Conservation (phyloP, 2,797 vertebrate genomes). For the Chrosomus eos region DNA sequence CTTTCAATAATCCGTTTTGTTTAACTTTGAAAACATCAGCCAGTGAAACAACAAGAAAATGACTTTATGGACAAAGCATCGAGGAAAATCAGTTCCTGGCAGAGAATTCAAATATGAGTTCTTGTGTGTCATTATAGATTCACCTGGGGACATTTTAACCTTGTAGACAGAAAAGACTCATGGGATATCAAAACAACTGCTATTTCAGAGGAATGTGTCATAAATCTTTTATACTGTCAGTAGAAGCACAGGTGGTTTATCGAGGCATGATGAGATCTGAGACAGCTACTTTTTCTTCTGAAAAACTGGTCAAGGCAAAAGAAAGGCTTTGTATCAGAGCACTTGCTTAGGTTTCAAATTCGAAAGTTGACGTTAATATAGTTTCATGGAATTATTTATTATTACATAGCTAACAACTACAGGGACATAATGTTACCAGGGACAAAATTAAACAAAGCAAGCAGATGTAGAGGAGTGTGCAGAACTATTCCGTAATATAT, state of each 20-base stretch:
- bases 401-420: background rate
- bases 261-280: background rate
- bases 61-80: background rate
- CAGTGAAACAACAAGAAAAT: background rate
- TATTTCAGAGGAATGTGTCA: slow-evolving; percentile 10
- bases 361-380: background rate
- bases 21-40: background rate
- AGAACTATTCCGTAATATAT: background rate
- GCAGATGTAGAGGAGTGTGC: background rate
- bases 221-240: slow-evolving; percentile 1
- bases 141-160: background rate
- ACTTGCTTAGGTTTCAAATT: background rate
- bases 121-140: slow-evolving; percentile 7
- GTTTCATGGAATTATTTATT: background rate
- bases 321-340: background rate
- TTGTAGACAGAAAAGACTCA: slow-evolving; percentile 5
- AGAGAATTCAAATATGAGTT: background rate
- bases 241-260: background rate
- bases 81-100: background rate
- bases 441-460: background rate
- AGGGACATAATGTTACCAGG: background rate
- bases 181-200: background rate
- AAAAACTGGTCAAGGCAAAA: background rate
- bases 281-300: background rate
- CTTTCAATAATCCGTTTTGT: background rate